Percentiles rank a stretch among this genome's conserved stretches.
Conservation (phyloP, 2,113 vertebrate species). For the Elanoides forficatus region DNA sequence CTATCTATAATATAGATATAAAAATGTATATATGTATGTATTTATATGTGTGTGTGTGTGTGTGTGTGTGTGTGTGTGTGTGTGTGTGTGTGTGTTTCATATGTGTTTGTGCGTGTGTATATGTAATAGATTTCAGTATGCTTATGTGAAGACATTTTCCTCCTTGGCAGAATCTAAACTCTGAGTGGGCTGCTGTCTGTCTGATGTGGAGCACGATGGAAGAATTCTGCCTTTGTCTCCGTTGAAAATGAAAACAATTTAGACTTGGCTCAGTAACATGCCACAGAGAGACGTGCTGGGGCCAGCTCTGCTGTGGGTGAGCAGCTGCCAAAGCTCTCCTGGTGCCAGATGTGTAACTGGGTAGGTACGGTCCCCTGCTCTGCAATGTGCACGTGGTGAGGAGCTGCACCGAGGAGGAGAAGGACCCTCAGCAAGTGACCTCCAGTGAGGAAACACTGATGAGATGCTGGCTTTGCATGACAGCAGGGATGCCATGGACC, state of each 20-base stretch:
- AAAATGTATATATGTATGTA: no score
- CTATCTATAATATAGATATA: not conserved
- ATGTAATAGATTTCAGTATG: not conserved
- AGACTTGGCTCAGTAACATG: not conserved
- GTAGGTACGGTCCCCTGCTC: not conserved
- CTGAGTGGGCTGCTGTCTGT: not conserved
- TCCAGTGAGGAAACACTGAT: not conserved
- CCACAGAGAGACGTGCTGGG: not conserved
- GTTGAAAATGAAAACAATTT: not conserved
- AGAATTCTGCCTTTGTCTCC: not conserved
- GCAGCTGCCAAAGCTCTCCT: not conserved
- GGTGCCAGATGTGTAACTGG: not conserved
- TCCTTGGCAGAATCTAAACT: not conserved
- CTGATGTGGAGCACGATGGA: not conserved
- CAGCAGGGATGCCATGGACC: not conserved
- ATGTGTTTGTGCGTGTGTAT: not conserved
- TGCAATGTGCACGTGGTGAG: not conserved
- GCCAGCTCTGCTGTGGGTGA: not conserved
- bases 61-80: fast-evolving
- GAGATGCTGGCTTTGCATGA: not conserved
- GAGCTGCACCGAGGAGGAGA: not conserved
- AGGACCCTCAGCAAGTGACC: not conserved
- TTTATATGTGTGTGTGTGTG: not conserved
- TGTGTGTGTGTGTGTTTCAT: fast-evolving
- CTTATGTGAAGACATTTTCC: not conserved